A percentile compares a stretch with the other conserved stretches of the same genome.
These are phyloP conservation scores for Tachina grossa DNA, from an alignment of 2,888 invertebrate species.

Conservation along the genomic window DNA sequence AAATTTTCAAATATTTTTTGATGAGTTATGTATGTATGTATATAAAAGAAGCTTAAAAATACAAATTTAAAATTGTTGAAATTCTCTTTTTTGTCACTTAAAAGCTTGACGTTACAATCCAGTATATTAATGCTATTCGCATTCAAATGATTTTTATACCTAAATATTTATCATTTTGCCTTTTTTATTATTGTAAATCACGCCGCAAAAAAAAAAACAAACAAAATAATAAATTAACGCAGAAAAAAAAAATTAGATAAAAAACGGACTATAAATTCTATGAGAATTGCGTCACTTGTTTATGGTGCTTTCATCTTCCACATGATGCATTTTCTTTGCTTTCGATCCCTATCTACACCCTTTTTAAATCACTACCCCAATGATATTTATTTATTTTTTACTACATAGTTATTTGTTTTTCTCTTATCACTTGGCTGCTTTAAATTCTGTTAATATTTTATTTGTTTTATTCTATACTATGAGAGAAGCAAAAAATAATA, in stretches of 20 bases:
- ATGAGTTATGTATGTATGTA: too few species aligned
- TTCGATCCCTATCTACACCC: neutral
- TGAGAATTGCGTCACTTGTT: constrained; percentile 68
- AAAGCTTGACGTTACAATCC: too few species aligned
- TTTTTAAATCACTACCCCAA: neutral
- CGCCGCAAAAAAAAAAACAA: neutral
- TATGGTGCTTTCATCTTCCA: constrained; percentile 16
- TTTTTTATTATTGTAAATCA: constrained; percentile 50
- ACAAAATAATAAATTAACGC: constrained; percentile 15
- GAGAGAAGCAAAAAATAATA: neutral
- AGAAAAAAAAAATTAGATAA: neutral
- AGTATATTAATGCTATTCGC: neutral
- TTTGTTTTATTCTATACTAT: constrained; percentile 8
- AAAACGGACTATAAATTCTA: constrained; percentile 46
- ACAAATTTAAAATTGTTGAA: too few species aligned
- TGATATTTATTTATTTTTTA: constrained; percentile 27
- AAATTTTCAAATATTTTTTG: too few species aligned
- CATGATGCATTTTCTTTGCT: constrained; percentile 21
- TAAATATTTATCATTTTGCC: neutral
- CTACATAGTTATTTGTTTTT: constrained; percentile 4
- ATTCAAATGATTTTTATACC: neutral
- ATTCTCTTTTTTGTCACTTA: too few species aligned
- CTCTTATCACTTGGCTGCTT: constrained; percentile 37
- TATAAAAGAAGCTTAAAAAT: too few species aligned
- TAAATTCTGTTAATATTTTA: constrained; percentile 9